Evolutionary conservation across 2,888 invertebrate genomes (phyloP), one percentile per base, ranked within the genome.

Genomic region (Cerceris ruficornis): DNA sequence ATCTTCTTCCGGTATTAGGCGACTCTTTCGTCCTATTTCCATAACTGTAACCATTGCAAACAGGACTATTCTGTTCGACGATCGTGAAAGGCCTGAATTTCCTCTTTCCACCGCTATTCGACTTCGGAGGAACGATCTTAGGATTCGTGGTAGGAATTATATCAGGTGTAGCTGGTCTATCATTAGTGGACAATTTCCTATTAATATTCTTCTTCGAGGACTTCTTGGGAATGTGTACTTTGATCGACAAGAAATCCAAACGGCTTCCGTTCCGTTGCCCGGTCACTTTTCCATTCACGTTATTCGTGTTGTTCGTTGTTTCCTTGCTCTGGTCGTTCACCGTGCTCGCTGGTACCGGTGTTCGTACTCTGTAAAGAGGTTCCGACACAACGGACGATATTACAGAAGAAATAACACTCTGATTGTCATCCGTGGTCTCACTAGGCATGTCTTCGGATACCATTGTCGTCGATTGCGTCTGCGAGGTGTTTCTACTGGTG

Each of bases 21-120:
- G 95, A 94, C 69, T 94, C 93, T 59, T 85, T 85, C 11, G 84
- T 80, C 65, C 81, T 87, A 62, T 83, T 91, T 1, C 92, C 87
- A 91, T 95, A 96, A 88, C 96, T 95, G 75, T 96, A 95, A 5
- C 96, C 96, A 90, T 96, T 96, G 95, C 96, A 96, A 67, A 94
- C 94, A 58, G 90, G 89, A 65, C 94, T 87, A 88, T 88, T 70
- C 17, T 86, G 72, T 46, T 91, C 89, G 46, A 82, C 72, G 2
- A 91, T 89, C 6, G 93, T 93, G 42, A 94, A 91, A 0, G 94
- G 94, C 74, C 94, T 93, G 86, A 89, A 91, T 71, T 90, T 94
- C 85, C 94, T 95, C 86, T 94, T 94, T 82, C 92, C 94, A n/a
- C 93, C 93, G 68, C 93, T 85, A 87, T 93, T 87, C 92, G 94